These are phyloP conservation scores for Watsonalla cultraria DNA, from an alignment of 2,888 invertebrate genomes.

Conservation along the genomic window DNA sequence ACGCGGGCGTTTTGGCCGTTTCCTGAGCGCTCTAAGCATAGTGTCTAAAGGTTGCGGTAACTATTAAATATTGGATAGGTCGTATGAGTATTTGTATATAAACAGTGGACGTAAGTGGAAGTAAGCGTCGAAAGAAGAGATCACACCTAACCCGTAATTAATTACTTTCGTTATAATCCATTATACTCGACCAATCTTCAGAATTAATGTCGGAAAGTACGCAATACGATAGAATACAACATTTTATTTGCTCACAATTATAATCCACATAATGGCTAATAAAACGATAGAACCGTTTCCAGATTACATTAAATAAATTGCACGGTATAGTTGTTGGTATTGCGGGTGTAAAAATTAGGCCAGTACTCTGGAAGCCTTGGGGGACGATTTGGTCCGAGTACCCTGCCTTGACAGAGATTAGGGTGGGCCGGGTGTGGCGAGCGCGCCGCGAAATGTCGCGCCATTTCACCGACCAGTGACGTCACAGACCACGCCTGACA, in stretches of 20 bases:
- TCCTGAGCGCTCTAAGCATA: no score
- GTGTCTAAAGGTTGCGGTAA: no score
- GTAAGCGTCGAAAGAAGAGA: no score
- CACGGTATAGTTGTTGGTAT: background rate
- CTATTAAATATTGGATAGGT: no score
- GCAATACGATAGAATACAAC: background rate
- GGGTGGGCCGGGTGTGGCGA: conserved; percentile 68
- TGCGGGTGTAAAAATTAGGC: conserved; percentile 31
- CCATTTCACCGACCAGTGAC: conserved; percentile 66
- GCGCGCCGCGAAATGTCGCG: conserved; percentile 68
- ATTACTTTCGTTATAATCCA: no score
- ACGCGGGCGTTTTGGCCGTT: no score
- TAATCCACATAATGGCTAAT: background rate
- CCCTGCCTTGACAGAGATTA: conserved; percentile 65
- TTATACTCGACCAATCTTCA: no score
- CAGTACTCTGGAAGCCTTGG: conserved; percentile 42
- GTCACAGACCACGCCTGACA: conserved; percentile 74
- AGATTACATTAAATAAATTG: background rate
- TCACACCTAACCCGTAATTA: no score
- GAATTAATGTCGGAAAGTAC: background rate
- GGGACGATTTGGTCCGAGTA: conserved; percentile 54
- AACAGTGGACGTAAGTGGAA: no score
- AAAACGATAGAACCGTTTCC: background rate
- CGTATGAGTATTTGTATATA: no score
- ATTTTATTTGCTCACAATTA: background rate